These are phyloP conservation scores for Drosophila ustulata DNA, from an alignment of 2,888 invertebrate species.

Conservation along the genomic window DNA sequence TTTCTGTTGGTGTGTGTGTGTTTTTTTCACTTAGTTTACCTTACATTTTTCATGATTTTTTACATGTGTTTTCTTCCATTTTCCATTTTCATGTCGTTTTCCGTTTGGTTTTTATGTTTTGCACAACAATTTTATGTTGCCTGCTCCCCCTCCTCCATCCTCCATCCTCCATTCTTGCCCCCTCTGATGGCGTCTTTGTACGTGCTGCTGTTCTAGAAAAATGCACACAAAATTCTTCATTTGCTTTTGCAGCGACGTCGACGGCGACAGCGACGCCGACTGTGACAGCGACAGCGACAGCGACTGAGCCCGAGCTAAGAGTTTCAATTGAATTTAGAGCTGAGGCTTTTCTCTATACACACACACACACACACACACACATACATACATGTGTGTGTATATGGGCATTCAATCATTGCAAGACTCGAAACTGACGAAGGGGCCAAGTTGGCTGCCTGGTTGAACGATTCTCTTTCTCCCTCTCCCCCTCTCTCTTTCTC, in stretches of 20 bases:
- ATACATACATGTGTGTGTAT: slow-evolving; percentile 43
- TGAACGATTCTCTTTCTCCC: slow-evolving; percentile 14
- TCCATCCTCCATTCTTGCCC: not conserved
- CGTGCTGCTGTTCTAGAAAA: slow-evolving; percentile 71
- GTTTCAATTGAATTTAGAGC: slow-evolving; percentile 78
- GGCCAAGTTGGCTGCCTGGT: slow-evolving; percentile 22
- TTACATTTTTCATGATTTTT: slow-evolving; percentile 74
- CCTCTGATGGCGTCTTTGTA: slow-evolving; percentile 31
- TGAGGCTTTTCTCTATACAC: slow-evolving; percentile 49
- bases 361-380: too few relatives aligned
- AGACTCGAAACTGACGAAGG: slow-evolving; percentile 58
- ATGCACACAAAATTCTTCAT: slow-evolving; percentile 79
- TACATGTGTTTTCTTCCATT: slow-evolving; percentile 47
- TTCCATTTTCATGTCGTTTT: slow-evolving; percentile 72
- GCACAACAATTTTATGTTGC: slow-evolving; percentile 77
- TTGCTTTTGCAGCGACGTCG: slow-evolving; percentile 43
- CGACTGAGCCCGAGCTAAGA: slow-evolving; percentile 53
- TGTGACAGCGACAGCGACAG: slow-evolving; percentile 22
- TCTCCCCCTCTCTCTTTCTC: not conserved
- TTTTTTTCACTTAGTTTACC: slow-evolving; percentile 66
- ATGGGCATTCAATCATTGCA: slow-evolving; percentile 76
- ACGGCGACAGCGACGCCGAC: slow-evolving; percentile 20
- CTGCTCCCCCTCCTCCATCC: slow-evolving; percentile 33
- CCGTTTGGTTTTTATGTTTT: slow-evolving; percentile 74
- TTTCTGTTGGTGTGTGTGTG: slow-evolving; percentile 3